Evolutionary conservation across 2,113 vertebrate species (phyloP).

Genomic region (Scophthalmus maximus): DNA sequence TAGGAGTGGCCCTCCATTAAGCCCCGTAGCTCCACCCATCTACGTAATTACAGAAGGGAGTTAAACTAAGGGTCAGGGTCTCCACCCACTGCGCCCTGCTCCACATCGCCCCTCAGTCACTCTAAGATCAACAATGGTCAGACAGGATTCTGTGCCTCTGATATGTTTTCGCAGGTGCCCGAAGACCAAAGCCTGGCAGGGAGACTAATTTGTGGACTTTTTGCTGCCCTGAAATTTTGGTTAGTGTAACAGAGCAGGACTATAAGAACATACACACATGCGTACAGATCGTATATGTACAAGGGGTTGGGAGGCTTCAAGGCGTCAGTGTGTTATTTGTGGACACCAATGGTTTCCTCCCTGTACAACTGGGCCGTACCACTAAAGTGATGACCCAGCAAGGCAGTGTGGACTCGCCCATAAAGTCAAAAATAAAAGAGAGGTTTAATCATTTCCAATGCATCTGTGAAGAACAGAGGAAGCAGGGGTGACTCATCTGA

Average conservation of each 20-base stretch:
- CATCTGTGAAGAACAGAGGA: neutral
- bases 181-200: slow-evolving; percentile 17
- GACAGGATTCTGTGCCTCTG: slow-evolving; percentile 4
- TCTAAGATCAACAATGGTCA: slow-evolving; percentile 52
- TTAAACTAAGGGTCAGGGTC: slow-evolving; percentile 64
- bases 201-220: slow-evolving; percentile 46
- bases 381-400: slow-evolving; percentile 41
- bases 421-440: slow-evolving; percentile 42
- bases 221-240: slow-evolving; percentile 60
- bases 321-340: slow-evolving; percentile 58
- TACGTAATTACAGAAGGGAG: slow-evolving; percentile 74
- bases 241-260: slow-evolving; percentile 14
- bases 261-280: slow-evolving; percentile 14
- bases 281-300: slow-evolving; percentile 9
- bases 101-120: slow-evolving; percentile 40
- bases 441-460: slow-evolving; percentile 13
- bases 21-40: slow-evolving; percentile 34
- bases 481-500: neutral
- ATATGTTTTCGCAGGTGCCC: slow-evolving; percentile 74
- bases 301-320: slow-evolving; percentile 10
- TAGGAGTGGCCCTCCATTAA: slow-evolving; percentile 72
- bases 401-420: slow-evolving; percentile 24
- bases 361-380: slow-evolving; percentile 9
- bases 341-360: slow-evolving; percentile 45
- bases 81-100: slow-evolving; percentile 63